Conservation (phyloP, 2,888 invertebrate species). For the Acronicta alni region DNA sequence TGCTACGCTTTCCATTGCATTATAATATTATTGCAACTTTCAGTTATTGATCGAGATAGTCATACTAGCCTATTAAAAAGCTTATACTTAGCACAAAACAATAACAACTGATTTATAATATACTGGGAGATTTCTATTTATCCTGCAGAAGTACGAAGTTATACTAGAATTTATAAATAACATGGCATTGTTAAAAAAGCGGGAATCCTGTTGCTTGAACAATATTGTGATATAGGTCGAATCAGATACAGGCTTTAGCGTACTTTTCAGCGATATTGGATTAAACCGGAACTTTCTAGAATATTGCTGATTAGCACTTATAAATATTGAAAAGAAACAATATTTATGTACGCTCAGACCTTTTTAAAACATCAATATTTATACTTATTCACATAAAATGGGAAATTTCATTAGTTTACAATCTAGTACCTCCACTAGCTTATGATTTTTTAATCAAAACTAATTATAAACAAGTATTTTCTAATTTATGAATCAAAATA, state of each 20-base stretch:
- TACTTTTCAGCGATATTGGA: conserved; percentile 16
- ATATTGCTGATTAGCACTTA: conserved; percentile 25
- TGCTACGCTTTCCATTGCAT: no score
- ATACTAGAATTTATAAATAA: conserved; percentile 41
- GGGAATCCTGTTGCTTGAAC: conserved; percentile 46
- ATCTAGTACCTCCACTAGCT: conserved; percentile 20
- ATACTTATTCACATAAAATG: conserved; percentile 23
- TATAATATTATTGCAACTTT: neutral
- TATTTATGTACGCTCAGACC: conserved; percentile 6
- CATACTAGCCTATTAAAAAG: neutral
- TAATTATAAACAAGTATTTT: conserved; percentile 43
- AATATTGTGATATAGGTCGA: conserved; percentile 10
- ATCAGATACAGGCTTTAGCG: conserved; percentile 19
- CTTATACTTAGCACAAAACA: conserved; percentile 24
- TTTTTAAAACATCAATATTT: conserved; percentile 16
- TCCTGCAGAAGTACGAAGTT: conserved; percentile 25
- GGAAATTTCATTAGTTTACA: conserved; percentile 12
- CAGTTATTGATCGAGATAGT: neutral
- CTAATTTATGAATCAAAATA: conserved; percentile 56
- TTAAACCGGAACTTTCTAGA: conserved; percentile 32
- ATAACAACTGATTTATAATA: conserved; percentile 9
- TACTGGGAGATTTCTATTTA: conserved; percentile 21
- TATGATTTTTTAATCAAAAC: conserved; percentile 25
- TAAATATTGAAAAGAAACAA: conserved; percentile 7
- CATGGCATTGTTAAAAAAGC: conserved; percentile 40